Evolutionary conservation across 2,113 vertebrate genomes (phyloP), one percentile per base, ranked within the genome.

Genomic region (Diphyllodes magnificus): DNA sequence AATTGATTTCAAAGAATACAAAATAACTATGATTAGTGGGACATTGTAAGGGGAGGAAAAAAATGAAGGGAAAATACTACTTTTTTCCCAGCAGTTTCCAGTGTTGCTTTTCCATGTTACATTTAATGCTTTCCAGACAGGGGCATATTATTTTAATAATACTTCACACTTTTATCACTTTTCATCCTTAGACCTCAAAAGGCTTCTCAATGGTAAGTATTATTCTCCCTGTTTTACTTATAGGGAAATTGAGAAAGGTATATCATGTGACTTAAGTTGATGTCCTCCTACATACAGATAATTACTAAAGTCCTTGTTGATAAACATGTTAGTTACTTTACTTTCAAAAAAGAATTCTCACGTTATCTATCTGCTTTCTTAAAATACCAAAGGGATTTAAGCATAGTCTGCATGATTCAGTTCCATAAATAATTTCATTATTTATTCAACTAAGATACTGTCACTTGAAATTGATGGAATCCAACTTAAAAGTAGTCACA

Each of bases 131-230:
- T 88, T 92, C n/a, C 50, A 88, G 82, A 73, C 6, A 57, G 60
- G 61, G 65, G 28, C 82, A 18, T 94, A 79, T 90, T 96, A 70
- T 70, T 92, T 61, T 72, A 94, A 72, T 95, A 93, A 86, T 95
- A 33, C 72, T 91, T 84, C 3, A 2, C 56, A 65, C 82, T 95
- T 94, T 22, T 91, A 87, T 77, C 30, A 47, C 92, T 95, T 95
- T 82, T 87, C 37, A 92, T 95, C 51, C 90, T 85, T 96, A 96
- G 90, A 96, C 86, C 49, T 94, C 91, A 96, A 94, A 96, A 93
- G 69, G 79, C 79, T 95, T 94, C 96, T 88, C 87, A 40, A 79
- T 75, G 65, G 87, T 96, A 89, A 96, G 94, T 90, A 86, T 69
- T 89, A 42, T 47, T 89, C n/a, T 93, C 83, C 91, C 88, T 70